These are phyloP conservation scores for Actinopyga echinites DNA, from an alignment of 53 echinoderm and acorn worm species.

Conservation along the genomic window DNA sequence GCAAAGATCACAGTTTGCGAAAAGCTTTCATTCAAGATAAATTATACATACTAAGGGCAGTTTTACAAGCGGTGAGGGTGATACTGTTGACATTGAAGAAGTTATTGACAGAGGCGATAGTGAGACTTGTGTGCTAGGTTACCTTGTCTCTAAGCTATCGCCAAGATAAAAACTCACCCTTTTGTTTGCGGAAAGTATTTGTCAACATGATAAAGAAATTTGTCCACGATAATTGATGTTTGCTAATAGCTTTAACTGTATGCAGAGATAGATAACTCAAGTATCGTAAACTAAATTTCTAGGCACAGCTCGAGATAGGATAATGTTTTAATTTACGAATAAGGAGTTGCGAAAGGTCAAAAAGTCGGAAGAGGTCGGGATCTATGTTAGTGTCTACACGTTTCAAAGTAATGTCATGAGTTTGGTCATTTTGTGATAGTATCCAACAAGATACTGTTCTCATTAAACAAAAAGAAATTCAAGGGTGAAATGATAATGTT, in stretches of 20 bases:
- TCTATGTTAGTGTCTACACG: too few relatives aligned
- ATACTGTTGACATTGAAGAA: too few relatives aligned
- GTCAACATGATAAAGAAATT: constrained; percentile 40
- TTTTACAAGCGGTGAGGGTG: too few relatives aligned
- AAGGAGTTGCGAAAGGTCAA: constrained; percentile 24
- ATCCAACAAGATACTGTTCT: too few relatives aligned
- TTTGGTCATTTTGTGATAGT: too few relatives aligned
- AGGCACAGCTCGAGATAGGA: neutral
- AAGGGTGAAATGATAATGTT: too few relatives aligned
- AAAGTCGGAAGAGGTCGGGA: neutral
- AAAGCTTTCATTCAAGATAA: too few relatives aligned
- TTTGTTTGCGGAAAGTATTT: constrained; percentile 20
- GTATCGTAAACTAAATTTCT: constrained; percentile 3
- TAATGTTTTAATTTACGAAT: constrained; percentile 20
- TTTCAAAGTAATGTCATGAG: too few relatives aligned
- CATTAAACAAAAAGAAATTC: too few relatives aligned
- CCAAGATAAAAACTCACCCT: constrained; percentile 2
- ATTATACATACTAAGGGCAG: too few relatives aligned
- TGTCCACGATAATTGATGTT: constrained; percentile 5
- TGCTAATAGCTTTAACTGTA: neutral
- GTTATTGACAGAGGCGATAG: too few relatives aligned
- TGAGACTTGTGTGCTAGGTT: constrained; percentile 1
- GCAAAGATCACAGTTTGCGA: too few relatives aligned
- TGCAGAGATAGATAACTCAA: neutral
- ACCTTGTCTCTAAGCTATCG: constrained; percentile 24